Evolutionary conservation across 92 coral and sea anemone genomes (phyloP), one percentile per base, ranked within the genome.

Genomic region (Pocillopora meandrina): DNA sequence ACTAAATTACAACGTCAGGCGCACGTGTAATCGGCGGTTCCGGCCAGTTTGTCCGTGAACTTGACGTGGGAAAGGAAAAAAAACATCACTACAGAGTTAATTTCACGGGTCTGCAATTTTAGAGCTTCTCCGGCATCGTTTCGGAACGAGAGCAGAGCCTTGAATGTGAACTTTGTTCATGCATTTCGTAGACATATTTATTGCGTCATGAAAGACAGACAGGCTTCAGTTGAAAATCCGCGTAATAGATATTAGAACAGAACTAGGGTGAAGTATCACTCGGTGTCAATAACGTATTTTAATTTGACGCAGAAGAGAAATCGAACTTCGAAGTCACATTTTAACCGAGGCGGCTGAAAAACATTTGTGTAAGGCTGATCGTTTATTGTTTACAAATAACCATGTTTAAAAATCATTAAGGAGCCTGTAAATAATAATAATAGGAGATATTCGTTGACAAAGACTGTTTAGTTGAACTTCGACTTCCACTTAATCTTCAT

Each of bases 361-460:
- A 61, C 85, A 18, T 59, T 18, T 42, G 69, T 58, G 16, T 16
- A 47, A 68, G 70, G 69, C 64, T 61, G 73, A 83, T 49, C 71
- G 86, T 74, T 83, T 63, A 82, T 78, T 91, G 93, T 91, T 91
- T 87, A 84, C 94, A 84, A 89, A 81, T 82, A 88, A 75, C 84
- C 83, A 74, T 86, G 97, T 89, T 83, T 86, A 90, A 92, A 86
- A 82, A 82, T 58, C 89, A 55, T 88, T 81, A 89, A 93, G 92
- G 76, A 89, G 71, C 84, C 57, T 87, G 95, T 93, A 87, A 91
- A 89, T 91, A 91, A 87, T 68, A 31, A 36, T 17, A 23, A 66
- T 82, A 7, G 8, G 52, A 42, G 8, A 42, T 42, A 42, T 88
- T 75, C 65, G 63, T 56, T 84, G 86, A 78, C 75, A 87, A 76